A percentile compares a stretch with the other conserved stretches of the same genome.
These are phyloP conservation scores for Sipha maydis DNA, from an alignment of 2,888 invertebrate species.

Conservation along the genomic window DNA sequence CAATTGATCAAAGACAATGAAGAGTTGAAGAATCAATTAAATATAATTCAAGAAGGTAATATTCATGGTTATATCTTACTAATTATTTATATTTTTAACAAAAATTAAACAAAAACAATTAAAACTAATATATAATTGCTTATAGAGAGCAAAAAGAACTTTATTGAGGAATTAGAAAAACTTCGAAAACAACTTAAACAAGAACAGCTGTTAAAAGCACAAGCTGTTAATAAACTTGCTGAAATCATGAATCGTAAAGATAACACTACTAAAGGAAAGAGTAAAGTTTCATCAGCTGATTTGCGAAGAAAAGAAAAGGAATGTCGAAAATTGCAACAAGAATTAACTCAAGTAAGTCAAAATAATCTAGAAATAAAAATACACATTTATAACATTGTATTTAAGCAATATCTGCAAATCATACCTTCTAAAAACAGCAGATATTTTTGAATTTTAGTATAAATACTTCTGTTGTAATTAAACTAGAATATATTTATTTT, in stretches of 20 bases:
- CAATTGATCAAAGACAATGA: slow-evolving; percentile 81
- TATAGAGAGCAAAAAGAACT: slow-evolving; percentile 61
- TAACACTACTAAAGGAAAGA: slow-evolving; percentile 75
- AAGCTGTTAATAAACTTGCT: slow-evolving; percentile 96
- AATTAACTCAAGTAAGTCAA: slow-evolving; percentile 77
- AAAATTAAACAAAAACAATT: too few species aligned
- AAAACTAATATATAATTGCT: neutral
- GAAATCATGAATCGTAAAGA: slow-evolving; percentile 96
- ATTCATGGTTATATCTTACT: neutral
- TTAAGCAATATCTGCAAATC: too few species aligned
- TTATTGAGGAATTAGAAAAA: slow-evolving; percentile 79
- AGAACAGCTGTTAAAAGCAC: slow-evolving; percentile 87
- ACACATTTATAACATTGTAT: too few species aligned
- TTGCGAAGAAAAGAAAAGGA: slow-evolving; percentile 92
- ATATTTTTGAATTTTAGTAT: too few species aligned
- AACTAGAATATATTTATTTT: too few species aligned
- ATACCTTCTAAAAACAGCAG: too few species aligned
- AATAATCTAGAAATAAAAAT: too few species aligned
- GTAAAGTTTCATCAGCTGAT: slow-evolving; percentile 82
- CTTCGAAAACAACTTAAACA: slow-evolving; percentile 85
- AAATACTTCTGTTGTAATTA: too few species aligned
- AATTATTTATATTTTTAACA: neutral
- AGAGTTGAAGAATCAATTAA: slow-evolving; percentile 80
- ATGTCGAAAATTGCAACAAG: slow-evolving; percentile 92
- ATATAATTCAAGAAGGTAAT: slow-evolving; percentile 79